These are phyloP conservation scores for Drosophila bocqueti DNA, from an alignment of 1,140 invertebrate genomes.

Conservation along the genomic window DNA sequence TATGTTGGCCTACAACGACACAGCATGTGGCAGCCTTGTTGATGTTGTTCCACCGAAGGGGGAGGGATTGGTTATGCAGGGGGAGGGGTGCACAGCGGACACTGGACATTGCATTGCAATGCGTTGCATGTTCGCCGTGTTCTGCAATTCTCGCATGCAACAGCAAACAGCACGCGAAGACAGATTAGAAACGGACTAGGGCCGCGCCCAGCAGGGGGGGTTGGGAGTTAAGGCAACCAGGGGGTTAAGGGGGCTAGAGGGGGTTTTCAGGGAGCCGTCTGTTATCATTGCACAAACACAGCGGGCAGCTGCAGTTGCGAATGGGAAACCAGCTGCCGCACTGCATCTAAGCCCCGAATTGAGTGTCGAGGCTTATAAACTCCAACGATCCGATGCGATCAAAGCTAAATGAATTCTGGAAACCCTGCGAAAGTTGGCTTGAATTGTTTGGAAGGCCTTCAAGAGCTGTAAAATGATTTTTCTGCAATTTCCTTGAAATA, in stretches of 20 bases:
- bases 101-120: constrained; percentile 59
- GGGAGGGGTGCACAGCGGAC: constrained; percentile 15
- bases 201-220: constrained; percentile 33
- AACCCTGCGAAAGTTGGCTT: neutral
- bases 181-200: constrained; percentile 73
- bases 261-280: constrained; percentile 23
- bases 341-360: constrained; percentile 53
- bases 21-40: constrained; percentile 77
- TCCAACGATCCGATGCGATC: constrained; percentile 4
- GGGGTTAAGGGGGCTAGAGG: constrained; percentile 3
- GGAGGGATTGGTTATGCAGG: constrained; percentile 2
- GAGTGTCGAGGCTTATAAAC: constrained; percentile 33
- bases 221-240: neutral
- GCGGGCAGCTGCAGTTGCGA: constrained; percentile 49
- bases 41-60: constrained; percentile 53
- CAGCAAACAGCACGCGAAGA: constrained; percentile 79
- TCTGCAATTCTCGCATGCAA: constrained; percentile 75
- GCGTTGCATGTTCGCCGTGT: constrained; percentile 75
- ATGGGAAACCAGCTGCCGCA: constrained; percentile 18
- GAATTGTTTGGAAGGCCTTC: too few relatives aligned
- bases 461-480: neutral
- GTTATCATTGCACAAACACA: constrained; percentile 72
- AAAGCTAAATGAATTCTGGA: constrained; percentile 10
- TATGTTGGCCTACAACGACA: constrained; percentile 35
- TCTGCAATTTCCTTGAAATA: neutral